Evolutionary conservation across 2,113 vertebrate genomes (phyloP).

Genomic region (Leuciscus idus): DNA sequence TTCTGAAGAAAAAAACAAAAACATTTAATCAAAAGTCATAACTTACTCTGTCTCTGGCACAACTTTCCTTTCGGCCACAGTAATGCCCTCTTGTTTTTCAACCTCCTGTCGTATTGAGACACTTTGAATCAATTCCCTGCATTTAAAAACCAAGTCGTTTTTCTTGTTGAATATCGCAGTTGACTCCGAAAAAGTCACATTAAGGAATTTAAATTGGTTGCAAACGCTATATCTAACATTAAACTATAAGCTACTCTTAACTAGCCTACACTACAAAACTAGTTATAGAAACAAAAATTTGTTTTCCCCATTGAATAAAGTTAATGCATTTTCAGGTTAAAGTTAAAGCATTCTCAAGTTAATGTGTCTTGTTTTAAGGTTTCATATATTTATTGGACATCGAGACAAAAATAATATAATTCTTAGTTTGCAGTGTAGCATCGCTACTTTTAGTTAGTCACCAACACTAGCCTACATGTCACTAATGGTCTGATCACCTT

Average conservation of each 20-base stretch:
- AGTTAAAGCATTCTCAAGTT: too few relatives aligned
- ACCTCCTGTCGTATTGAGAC: neutral
- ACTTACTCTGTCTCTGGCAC: too few relatives aligned
- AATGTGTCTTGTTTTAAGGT: neutral
- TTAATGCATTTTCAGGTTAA: too few relatives aligned
- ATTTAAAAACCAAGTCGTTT: neutral
- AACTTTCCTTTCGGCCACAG: too few relatives aligned
- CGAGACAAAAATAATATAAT: neutral
- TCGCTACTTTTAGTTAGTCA: neutral
- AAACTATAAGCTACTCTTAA: neutral
- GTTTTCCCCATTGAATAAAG: too few relatives aligned
- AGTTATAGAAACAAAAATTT: accelerated
- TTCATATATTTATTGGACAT: neutral
- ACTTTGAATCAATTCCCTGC: neutral
- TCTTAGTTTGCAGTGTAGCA: neutral
- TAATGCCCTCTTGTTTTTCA: neutral
- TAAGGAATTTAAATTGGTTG: neutral
- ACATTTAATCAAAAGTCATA: too few relatives aligned
- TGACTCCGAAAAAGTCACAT: too few relatives aligned
- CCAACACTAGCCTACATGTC: neutral
- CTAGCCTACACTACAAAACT: too few relatives aligned
- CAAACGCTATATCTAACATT: neutral
- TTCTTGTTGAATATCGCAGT: neutral
- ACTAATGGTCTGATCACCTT: neutral
- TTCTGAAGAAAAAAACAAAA: too few relatives aligned